Evolutionary conservation across 2,888 invertebrate genomes (phyloP).

Genomic region (Bellardia bayeri): DNA sequence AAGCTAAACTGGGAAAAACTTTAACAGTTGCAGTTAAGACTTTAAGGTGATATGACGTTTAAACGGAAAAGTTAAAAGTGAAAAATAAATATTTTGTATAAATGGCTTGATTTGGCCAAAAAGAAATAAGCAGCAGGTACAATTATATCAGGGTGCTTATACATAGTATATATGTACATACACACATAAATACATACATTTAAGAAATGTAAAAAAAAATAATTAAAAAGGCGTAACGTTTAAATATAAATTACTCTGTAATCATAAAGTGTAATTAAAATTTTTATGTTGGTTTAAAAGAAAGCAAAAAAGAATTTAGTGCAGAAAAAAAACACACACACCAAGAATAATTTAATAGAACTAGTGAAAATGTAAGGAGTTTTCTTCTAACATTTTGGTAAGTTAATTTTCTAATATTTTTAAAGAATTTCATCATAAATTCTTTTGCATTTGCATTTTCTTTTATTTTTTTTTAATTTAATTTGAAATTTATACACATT

Average conservation of each 20-base stretch:
- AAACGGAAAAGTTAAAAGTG: constrained; percentile 71
- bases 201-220: neutral
- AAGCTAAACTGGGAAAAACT: constrained; percentile 67
- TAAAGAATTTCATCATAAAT: constrained; percentile 34
- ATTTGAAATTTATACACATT: constrained; percentile 32
- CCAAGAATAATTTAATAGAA: neutral
- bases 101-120: constrained; percentile 33
- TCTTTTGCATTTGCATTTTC: neutral
- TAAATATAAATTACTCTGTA: no score
- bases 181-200: constrained; percentile 45
- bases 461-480: neutral
- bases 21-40: constrained; percentile 76
- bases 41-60: constrained; percentile 69
- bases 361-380: constrained; percentile 48
- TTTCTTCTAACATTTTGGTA: constrained; percentile 30
- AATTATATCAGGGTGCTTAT: constrained; percentile 51
- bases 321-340: neutral
- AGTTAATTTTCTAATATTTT: constrained; percentile 19
- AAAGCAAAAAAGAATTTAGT: constrained; percentile 7
- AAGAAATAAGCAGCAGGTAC: constrained; percentile 22
- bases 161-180: constrained; percentile 49
- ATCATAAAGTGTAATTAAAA: neutral
- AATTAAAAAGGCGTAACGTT: neutral
- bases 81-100: constrained; percentile 50
- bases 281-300: neutral